Base-by-base conservation (phyloP, 1,140 invertebrate species). In the Popillia japonica region DNA sequence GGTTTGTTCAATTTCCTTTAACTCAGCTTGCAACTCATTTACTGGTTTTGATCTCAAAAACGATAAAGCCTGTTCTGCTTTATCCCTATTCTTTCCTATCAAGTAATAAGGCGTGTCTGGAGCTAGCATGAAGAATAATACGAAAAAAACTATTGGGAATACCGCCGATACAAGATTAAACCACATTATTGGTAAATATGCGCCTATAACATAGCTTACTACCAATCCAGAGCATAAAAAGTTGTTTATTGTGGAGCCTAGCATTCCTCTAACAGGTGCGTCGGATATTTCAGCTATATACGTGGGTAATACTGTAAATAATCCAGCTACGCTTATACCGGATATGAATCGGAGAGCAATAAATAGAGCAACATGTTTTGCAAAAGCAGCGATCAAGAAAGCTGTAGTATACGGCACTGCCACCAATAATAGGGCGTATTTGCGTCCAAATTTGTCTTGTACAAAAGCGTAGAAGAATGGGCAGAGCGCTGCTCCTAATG, bases 41-140 rank as follows among this genome's bases (percentile, higher is more conserved):
- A 34, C 0, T 8, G 11, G 40, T 22, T 17, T 48, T 8, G 40
- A 27, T 64, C 82, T 48, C 73, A 84, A 64, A 61, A 82, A 83
- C 9, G 42, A 72, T 55, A 84, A 80, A 48, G 68, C 77, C 3
- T 20, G 41, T 75, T 80, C 79, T 7, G 82, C 80, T 40, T 76
- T 14, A 17, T 75, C 59, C 6, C 72, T 14, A n/a, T 76, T 78
- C 22, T 48, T 76, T 6, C 61, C 72, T 8, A 83, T 22, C 11
- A 83, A 78, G 68, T 80, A 82, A 61, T 91, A 91, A 0, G 96
- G 96, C 10, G 93, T 93, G 83, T 97, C 96, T 0, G 95, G 95
- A 23, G 80, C 64, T 23, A 81, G 81, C 0, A 83, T 10, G 6
- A 89, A 77, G 83, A 92, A 90, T 2, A 87, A 82, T 0, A 88